These are phyloP conservation scores for Hesperophylax magnus DNA, from an alignment of 1,140 invertebrate species.

Conservation along the genomic window DNA sequence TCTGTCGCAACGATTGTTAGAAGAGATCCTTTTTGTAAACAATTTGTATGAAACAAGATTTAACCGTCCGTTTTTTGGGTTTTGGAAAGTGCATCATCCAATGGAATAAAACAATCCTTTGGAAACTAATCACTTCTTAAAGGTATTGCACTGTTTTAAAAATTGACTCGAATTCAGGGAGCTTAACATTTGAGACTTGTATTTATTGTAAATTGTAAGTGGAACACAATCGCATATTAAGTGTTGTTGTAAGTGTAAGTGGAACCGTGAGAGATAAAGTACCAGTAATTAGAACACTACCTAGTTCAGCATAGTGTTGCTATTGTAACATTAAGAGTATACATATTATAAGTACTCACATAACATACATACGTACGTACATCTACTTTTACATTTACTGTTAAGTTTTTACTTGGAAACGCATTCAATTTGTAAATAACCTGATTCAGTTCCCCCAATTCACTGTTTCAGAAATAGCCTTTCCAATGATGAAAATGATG, in stretches of 20 bases:
- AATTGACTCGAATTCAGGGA: constrained; percentile 56
- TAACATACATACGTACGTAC: constrained; percentile 51
- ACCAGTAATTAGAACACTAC: constrained; percentile 53
- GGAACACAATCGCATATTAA: constrained; percentile 48
- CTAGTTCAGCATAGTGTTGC: constrained; percentile 51
- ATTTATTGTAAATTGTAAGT: constrained; percentile 56
- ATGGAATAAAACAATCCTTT: constrained; percentile 1
- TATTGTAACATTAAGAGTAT: constrained; percentile 47
- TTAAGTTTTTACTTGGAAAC: constrained; percentile 55
- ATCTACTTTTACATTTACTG: constrained; percentile 55
- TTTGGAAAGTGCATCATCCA: constrained; percentile 25
- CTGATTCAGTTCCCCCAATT: constrained; percentile 14
- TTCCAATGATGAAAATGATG: constrained; percentile 53
- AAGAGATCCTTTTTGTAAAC: too few species aligned
- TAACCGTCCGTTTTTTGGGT: constrained; percentile 49
- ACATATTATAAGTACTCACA: constrained; percentile 52
- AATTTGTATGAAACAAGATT: constrained; percentile 39
- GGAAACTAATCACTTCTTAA: background rate
- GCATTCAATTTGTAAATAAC: constrained; percentile 50
- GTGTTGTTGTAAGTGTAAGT: constrained; percentile 39
- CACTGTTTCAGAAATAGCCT: constrained; percentile 40
- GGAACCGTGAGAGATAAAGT: constrained; percentile 51
- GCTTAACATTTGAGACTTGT: constrained; percentile 58
- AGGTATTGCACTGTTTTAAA: constrained; percentile 33
- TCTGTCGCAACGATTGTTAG: background rate